phyloP scores from a whole-genome alignment of 2,888 invertebrate species.

The Ectemnius continuus region DNA sequence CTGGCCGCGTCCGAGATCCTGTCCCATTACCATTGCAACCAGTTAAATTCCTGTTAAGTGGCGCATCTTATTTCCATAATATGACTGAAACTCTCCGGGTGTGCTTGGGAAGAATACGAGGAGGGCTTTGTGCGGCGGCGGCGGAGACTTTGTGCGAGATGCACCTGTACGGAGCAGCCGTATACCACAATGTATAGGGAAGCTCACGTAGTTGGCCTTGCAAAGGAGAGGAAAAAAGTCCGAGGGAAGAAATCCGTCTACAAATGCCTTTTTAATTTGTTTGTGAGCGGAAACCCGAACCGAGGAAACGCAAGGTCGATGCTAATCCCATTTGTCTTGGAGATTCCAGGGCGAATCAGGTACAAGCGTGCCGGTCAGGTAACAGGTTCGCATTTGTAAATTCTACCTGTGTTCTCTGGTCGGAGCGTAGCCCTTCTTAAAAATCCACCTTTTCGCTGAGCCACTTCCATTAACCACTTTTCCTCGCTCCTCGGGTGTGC shows the following conservation, averaged over 20 bases:
- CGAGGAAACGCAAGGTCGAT: constrained; percentile 50
- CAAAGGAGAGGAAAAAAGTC: neutral
- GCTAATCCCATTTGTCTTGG: constrained; percentile 56
- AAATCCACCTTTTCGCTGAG: constrained; percentile 17
- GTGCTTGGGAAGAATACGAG: neutral
- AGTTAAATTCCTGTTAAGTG: constrained; percentile 1
- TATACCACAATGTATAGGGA: neutral
- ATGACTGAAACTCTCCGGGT: constrained; percentile 6
- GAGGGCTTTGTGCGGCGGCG: too few relatives aligned
- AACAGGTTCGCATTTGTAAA: constrained; percentile 55
- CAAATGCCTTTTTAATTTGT: constrained; percentile 60
- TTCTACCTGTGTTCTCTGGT: constrained; percentile 49
- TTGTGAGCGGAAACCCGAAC: constrained; percentile 26
- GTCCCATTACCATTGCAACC: neutral
- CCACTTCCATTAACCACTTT: constrained; percentile 3
- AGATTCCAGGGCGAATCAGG: constrained; percentile 54
- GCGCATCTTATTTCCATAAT: constrained; percentile 20
- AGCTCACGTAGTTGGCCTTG: neutral
- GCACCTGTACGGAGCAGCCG: too few relatives aligned
- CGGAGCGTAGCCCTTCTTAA: constrained; percentile 32
- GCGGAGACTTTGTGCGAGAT: too few relatives aligned
- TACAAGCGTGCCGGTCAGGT: constrained; percentile 49
- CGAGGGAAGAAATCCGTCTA: constrained; percentile 30
- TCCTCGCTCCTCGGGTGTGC: neutral
- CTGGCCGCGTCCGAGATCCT: neutral